Conservation (phyloP, 2,888 invertebrate species). For the Trachelus troglodyta region DNA sequence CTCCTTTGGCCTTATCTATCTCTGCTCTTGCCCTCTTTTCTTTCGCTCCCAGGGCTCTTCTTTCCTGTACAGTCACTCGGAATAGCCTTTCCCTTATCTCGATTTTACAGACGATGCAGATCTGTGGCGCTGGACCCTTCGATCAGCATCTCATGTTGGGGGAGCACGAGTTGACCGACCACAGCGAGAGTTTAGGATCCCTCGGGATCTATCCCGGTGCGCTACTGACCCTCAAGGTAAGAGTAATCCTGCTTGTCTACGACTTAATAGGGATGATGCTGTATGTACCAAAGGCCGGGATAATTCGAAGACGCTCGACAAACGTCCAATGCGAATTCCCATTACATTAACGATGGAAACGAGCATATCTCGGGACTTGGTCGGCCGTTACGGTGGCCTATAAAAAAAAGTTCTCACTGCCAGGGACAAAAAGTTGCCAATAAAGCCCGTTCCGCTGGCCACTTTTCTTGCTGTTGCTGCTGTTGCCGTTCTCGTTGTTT, state of each 20-base stretch:
- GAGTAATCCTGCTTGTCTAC: constrained; percentile 11
- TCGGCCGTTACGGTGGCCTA: neutral
- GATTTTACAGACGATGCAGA: constrained; percentile 55
- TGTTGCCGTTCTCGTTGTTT: neutral
- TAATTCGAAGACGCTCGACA: neutral
- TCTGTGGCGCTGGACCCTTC: constrained; percentile 58
- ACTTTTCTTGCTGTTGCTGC: neutral
- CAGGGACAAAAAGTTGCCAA: constrained; percentile 1
- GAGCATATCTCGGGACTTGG: constrained; percentile 1
- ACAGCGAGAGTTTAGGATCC: constrained; percentile 56
- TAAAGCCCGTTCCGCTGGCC: neutral
- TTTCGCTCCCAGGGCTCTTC: neutral
- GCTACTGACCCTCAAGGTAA: constrained; percentile 58
- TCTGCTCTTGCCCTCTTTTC: constrained; percentile 6
- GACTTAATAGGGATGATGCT: neutral
- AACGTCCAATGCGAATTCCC: neutral
- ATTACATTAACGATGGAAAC: constrained; percentile 7
- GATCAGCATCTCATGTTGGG: constrained; percentile 60
- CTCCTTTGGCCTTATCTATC: constrained; percentile 1
- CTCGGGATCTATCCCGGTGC: constrained; percentile 59
- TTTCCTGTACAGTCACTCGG: neutral
- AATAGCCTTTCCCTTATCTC: constrained; percentile 6
- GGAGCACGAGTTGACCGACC: constrained; percentile 57
- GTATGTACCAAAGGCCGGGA: neutral
- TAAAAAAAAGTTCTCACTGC: neutral